A percentile compares a stretch with the other conserved stretches of the same genome.
These are phyloP conservation scores for Petrosia ficiformis DNA, from an alignment of 37 sponge, comb jelly and placozoan genomes.

Conservation along the genomic window DNA sequence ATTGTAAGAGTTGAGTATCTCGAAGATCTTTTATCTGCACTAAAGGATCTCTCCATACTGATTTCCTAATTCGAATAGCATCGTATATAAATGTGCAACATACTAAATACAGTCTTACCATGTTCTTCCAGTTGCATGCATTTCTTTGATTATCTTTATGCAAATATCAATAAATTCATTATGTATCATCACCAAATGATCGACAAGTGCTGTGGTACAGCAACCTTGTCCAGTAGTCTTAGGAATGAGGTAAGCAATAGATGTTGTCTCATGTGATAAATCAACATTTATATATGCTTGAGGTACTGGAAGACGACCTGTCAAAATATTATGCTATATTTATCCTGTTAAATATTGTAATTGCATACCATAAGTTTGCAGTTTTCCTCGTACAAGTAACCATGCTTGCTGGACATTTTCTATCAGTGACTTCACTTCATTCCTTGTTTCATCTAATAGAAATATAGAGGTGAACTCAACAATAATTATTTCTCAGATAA, in stretches of 20 bases:
- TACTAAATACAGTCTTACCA: neutral
- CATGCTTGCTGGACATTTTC: neutral
- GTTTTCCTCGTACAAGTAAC: neutral
- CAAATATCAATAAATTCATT: neutral
- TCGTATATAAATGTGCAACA: neutral
- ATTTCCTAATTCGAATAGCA: neutral
- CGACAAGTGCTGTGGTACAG: neutral
- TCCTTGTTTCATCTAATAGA: neutral
- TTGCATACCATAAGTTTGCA: neutral
- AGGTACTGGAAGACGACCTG: too few relatives aligned
- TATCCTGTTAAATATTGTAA: too few relatives aligned
- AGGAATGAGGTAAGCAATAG: neutral
- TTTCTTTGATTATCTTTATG: neutral
- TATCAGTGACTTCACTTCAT: neutral
- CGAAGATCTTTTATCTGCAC: slow-evolving; percentile 21
- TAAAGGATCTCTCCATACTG: neutral
- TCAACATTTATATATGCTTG: neutral
- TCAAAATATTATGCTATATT: too few relatives aligned
- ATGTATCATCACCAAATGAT: neutral
- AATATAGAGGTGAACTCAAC: too few relatives aligned
- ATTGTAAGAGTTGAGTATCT: slow-evolving; percentile 20
- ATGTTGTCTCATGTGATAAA: neutral
- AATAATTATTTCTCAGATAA: too few relatives aligned
- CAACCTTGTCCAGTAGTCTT: too few relatives aligned
- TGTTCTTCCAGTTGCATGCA: neutral